These are phyloP conservation scores for Falco novaeseelandiae DNA, from an alignment of 2,797 vertebrate genomes.

Conservation along the genomic window DNA sequence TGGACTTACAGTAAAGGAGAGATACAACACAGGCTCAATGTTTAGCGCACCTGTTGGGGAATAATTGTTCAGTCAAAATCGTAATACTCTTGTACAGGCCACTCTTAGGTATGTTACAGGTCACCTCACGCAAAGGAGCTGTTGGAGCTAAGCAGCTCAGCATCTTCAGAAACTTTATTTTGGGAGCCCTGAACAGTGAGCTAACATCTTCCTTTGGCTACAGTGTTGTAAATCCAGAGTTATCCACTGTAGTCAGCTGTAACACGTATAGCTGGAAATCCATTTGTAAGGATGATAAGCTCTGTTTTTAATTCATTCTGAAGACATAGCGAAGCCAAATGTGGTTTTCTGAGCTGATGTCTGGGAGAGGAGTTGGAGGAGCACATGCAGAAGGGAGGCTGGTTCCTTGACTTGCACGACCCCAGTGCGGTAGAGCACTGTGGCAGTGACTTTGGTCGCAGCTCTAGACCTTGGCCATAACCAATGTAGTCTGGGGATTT, in stretches of 20 bases:
- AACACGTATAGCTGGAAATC: background rate
- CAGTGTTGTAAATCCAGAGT: background rate
- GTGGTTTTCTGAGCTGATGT: background rate
- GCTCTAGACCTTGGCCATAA: background rate
- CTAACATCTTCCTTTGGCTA: conserved; percentile 12
- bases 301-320: conserved; percentile 57
- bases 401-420: background rate
- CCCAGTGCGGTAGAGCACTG: background rate
- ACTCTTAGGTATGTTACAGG: background rate
- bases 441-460: background rate
- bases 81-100: background rate
- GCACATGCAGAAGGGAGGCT: background rate
- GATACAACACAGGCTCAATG: rapidly evolving
- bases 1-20: background rate
- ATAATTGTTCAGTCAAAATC: background rate
- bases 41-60: background rate
- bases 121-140: rapidly evolving
- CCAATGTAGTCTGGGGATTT: background rate
- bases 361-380: background rate
- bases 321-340: conserved; percentile 33
- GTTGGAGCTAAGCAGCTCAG: background rate
- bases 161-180: background rate
- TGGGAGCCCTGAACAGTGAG: background rate
- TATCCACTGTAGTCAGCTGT: background rate
- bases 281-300: background rate